Evolutionary conservation across 2,113 vertebrate species (phyloP), one percentile per base, ranked within the genome.

Genomic region (Scopus umbretta): DNA sequence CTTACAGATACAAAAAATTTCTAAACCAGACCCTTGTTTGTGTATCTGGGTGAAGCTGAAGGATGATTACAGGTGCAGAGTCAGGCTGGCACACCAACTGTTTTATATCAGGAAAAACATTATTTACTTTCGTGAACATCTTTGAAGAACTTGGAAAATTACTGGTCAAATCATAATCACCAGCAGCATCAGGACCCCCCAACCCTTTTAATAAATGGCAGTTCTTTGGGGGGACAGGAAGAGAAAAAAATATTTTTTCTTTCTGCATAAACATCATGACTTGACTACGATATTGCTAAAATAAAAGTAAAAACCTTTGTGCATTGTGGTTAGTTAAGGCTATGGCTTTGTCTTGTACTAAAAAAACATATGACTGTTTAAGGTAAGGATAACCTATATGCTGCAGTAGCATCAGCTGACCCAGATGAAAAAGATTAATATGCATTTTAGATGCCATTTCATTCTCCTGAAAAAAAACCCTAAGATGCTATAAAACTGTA

Each of bases 121-220:
- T 47, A 16, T 34, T 50, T 61, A 40, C 8, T 49, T 70, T 26
- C 0, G 0, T 76, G 30, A 81, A 58, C 4, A 16, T 45, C 21
- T 26, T 52, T 84, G 23, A 47, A 79, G 61, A 93, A 43, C 7
- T 75, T 85, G 23, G 18, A 88, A 93, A 85, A 65, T 32, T 73
- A 49, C 16, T 53, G 8, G 34, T 83, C 34, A 84, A 76, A 58
- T 70, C 36, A 65, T 21, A 70, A 76, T n/a, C 7, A 43, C 1
- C 20, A 73, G 5, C 11, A 52, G 13, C 43, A 72, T 47, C 17
- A n/a, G 25, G n/a, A 65, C 32, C 6, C 6, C 3, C 12, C 16
- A 65, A 1, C 1, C 5, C 56, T 30, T 47, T 52, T 47, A 59
- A 42, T 32, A 74, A 90, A 43, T 1, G 0, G 43, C 2, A 34